Conservation (phyloP, 2,113 vertebrate genomes). For the Brachirus orientalis region DNA sequence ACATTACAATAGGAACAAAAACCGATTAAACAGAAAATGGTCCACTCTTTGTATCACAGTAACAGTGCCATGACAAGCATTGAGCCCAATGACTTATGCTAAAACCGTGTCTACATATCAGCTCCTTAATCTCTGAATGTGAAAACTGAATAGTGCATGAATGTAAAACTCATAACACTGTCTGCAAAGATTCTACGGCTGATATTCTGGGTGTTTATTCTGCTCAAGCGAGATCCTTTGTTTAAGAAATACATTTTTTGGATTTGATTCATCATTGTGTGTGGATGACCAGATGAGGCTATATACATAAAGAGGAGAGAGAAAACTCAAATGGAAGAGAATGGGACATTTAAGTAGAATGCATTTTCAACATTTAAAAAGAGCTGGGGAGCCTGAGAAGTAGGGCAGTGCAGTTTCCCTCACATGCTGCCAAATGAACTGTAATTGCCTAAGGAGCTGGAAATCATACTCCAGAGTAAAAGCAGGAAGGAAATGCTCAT, state of each 20-base stretch:
- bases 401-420: constrained; percentile 58
- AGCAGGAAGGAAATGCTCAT: constrained; percentile 64
- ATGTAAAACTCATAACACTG: constrained; percentile 44
- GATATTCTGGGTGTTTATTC: constrained; percentile 47
- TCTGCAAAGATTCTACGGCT: constrained; percentile 51
- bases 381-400: constrained; percentile 59
- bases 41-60: constrained; percentile 34
- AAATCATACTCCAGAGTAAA: constrained; percentile 62
- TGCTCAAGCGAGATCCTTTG: constrained; percentile 42
- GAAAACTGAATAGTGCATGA: constrained; percentile 47
- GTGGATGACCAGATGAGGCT: constrained; percentile 14
- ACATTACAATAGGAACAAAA: constrained; percentile 23
- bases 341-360: constrained; percentile 30
- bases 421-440: constrained; percentile 69
- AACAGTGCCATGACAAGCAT: constrained; percentile 37
- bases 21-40: constrained; percentile 34
- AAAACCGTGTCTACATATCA: constrained; percentile 58
- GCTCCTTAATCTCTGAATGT: constrained; percentile 60
- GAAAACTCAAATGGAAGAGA: constrained; percentile 31
- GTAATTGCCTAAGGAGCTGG: constrained; percentile 69
- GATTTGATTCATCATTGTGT: constrained; percentile 31
- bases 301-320: constrained; percentile 11
- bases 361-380: constrained; percentile 34
- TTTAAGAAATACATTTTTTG: constrained; percentile 18
- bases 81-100: constrained; percentile 30